Evolutionary conservation across 2,113 vertebrate genomes (phyloP).

Genomic region (Pica pica): DNA sequence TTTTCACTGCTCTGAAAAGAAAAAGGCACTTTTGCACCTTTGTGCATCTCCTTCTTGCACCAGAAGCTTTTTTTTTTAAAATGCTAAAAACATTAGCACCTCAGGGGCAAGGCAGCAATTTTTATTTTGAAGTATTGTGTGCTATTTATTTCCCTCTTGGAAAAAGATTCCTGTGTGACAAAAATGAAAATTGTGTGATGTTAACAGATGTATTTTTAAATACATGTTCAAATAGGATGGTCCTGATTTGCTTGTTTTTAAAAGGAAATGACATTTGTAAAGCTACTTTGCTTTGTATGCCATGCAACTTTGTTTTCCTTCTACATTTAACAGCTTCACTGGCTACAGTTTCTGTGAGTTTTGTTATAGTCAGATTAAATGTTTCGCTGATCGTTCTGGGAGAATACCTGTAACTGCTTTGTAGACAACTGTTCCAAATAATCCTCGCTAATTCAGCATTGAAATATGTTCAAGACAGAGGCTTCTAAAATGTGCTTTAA

Average conservation of each 20-base stretch:
- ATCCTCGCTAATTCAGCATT: slow-evolving; percentile 58
- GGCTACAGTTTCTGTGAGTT: slow-evolving; percentile 52
- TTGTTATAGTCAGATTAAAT: slow-evolving; percentile 56
- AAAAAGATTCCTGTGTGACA: slow-evolving; percentile 57
- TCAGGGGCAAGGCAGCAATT: slow-evolving; percentile 73
- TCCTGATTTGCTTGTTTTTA: slow-evolving; percentile 58
- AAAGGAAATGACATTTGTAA: slow-evolving; percentile 64
- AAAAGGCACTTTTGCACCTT: slow-evolving; percentile 69
- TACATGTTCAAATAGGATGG: slow-evolving; percentile 55
- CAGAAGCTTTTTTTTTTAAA: slow-evolving; percentile 60
- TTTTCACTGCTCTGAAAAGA: slow-evolving; percentile 60
- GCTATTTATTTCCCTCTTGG: slow-evolving; percentile 67
- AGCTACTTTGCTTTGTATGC: slow-evolving; percentile 41
- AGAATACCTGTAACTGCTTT: slow-evolving; percentile 56
- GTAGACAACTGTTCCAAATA: slow-evolving; percentile 1
- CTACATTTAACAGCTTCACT: slow-evolving; percentile 36
- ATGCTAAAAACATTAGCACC: slow-evolving; percentile 69
- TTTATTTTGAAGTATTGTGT: slow-evolving; percentile 54
- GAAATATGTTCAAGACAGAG: slow-evolving; percentile 47
- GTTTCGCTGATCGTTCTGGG: slow-evolving; percentile 49
- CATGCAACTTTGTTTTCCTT: slow-evolving; percentile 47
- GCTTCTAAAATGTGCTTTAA: slow-evolving; percentile 14
- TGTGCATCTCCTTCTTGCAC: slow-evolving; percentile 71
- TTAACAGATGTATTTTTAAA: slow-evolving; percentile 59
- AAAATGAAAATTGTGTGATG: slow-evolving; percentile 58